A percentile compares a stretch with the other conserved stretches of the same genome.
Evolutionary conservation across 2,888 invertebrate genomes (phyloP).

Genomic region (Leptinotarsa haldemani): DNA sequence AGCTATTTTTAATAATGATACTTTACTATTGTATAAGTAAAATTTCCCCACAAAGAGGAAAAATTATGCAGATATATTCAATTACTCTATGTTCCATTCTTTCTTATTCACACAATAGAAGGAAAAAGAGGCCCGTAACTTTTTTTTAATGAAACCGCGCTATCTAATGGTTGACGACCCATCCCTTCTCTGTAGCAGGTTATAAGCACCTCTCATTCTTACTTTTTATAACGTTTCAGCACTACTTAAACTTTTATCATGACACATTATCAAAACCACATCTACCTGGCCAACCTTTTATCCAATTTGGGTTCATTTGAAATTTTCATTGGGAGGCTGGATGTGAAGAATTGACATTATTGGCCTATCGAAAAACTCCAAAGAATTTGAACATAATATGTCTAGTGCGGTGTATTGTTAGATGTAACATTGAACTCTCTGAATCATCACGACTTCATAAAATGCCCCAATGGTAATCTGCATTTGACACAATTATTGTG

Average conservation of each 20-base stretch:
- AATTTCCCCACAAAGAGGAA: too few species aligned
- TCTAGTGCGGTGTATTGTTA: background rate
- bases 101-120: background rate
- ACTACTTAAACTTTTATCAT: slow-evolving; percentile 45
- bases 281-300: slow-evolving; percentile 40
- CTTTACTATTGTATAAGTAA: too few species aligned
- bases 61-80: too few species aligned
- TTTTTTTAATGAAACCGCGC: background rate
- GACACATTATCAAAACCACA: slow-evolving; percentile 43
- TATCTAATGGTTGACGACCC: background rate
- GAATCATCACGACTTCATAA: too few species aligned
- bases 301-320: slow-evolving; percentile 29
- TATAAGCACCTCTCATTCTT: slow-evolving; percentile 40
- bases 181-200: slow-evolving; percentile 24
- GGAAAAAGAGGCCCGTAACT: slow-evolving; percentile 10
- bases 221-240: slow-evolving; percentile 42
- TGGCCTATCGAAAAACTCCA: slow-evolving; percentile 23
- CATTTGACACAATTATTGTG: too few species aligned
- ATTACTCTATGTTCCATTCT: background rate
- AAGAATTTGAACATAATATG: background rate
- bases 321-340: slow-evolving; percentile 26
- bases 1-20: too few species aligned
- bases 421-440: slow-evolving; percentile 6
- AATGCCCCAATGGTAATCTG: too few species aligned
- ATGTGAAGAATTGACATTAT: slow-evolving; percentile 25